Conservation (phyloP, 2,888 invertebrate species). For the Drepanosiphum platanoidis region DNA sequence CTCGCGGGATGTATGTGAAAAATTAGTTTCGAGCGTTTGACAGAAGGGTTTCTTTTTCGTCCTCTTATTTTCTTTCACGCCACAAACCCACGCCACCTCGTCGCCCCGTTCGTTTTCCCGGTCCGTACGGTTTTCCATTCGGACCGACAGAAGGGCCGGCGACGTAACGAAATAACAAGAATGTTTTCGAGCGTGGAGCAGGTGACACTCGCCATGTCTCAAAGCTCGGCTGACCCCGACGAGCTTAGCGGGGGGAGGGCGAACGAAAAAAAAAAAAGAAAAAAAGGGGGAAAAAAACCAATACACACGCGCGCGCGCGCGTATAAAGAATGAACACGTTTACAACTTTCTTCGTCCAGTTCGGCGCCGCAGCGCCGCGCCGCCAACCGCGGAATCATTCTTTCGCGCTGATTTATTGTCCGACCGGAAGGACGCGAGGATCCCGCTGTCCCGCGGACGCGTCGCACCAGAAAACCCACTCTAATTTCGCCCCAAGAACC, state of each 20-base stretch:
- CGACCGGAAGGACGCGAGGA: not conserved
- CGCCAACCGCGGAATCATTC: not conserved
- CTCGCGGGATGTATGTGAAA: constrained; percentile 10
- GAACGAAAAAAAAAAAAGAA: not conserved
- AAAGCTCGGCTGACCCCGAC: not conserved
- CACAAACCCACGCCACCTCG: not conserved
- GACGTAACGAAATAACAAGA: not conserved
- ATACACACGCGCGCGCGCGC: not conserved
- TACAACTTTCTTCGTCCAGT: not conserved
- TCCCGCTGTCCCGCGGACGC: not conserved
- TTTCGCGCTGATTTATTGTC: constrained; percentile 25
- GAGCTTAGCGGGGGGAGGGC: not conserved
- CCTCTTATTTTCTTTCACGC: no score
- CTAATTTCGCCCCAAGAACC: not conserved
- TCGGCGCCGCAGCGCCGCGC: not conserved
- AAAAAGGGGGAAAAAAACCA: not conserved
- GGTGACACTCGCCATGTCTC: constrained; percentile 11
- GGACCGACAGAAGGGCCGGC: not conserved
- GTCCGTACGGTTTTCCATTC: not conserved
- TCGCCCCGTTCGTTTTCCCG: not conserved
- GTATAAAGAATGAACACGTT: constrained; percentile 35
- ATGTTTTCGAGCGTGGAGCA: not conserved
- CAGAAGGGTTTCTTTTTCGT: not conserved
- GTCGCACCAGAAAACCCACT: not conserved
- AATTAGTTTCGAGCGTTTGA: constrained; percentile 24